Percentiles rank a stretch among this genome's conserved stretches.
These are phyloP conservation scores for Lamellibrachia columna DNA, from an alignment of 2,888 invertebrate species.

Conservation along the genomic window DNA sequence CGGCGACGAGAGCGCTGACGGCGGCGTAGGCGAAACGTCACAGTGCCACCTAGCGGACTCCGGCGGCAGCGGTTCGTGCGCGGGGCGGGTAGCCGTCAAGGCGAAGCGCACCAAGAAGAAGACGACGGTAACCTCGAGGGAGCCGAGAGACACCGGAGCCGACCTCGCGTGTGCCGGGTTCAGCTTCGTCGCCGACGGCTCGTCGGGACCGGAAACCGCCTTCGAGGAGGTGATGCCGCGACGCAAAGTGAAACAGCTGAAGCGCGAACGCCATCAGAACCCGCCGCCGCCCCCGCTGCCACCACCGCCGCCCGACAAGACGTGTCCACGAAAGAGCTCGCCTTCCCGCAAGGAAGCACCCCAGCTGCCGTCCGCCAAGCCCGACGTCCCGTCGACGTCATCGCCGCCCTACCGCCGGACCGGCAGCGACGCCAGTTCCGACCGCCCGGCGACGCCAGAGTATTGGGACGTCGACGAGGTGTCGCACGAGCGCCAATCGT, in stretches of 20 bases:
- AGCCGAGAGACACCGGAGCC: background rate
- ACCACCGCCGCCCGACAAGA: background rate
- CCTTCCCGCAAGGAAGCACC: background rate
- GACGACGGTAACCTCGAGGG: background rate
- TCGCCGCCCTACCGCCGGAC: background rate
- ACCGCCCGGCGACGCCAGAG: background rate
- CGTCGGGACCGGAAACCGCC: background rate
- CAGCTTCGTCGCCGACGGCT: background rate
- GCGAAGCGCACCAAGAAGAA: conserved; percentile 11
- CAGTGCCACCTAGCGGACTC: conserved; percentile 19
- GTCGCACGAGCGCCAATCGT: background rate
- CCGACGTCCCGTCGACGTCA: background rate
- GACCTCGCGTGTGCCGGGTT: background rate
- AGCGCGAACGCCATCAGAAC: background rate
- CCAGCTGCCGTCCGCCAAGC: background rate
- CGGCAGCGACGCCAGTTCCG: background rate
- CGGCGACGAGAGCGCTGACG: conserved; percentile 10
- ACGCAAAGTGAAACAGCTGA: conserved; percentile 3
- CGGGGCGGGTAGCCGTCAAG: background rate
- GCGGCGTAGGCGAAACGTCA: conserved; percentile 6
- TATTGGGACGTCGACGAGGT: conserved; percentile 6
- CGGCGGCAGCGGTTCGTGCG: conserved; percentile 19
- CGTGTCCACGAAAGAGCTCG: background rate
- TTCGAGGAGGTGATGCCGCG: background rate
- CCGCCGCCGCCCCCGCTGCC: background rate